A percentile compares a stretch with the other conserved stretches of the same genome.
Conservation (phyloP, 2,797 vertebrate genomes). For the Eulemur mongoz region DNA sequence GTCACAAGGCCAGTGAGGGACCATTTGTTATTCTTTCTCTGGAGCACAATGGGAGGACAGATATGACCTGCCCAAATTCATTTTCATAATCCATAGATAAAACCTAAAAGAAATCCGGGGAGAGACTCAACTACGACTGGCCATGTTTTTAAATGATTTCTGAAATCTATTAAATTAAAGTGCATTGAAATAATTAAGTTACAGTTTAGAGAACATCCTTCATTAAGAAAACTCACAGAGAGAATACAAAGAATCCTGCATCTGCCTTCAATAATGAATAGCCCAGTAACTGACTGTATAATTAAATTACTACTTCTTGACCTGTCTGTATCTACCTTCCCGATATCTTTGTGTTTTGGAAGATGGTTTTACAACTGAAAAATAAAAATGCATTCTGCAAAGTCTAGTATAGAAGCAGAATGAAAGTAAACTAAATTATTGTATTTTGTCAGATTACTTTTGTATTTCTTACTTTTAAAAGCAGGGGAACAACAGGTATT, state of each 20-base stretch:
- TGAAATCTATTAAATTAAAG: conserved; percentile 11
- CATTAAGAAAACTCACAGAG: neutral
- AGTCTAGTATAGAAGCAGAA: neutral
- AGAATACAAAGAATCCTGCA: neutral
- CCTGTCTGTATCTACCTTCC: neutral
- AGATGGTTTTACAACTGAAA: neutral
- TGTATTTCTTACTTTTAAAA: neutral
- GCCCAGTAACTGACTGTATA: neutral
- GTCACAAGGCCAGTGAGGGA: neutral
- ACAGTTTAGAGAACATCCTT: neutral
- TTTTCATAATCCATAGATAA: conserved; percentile 26
- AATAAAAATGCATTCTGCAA: neutral
- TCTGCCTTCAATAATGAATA: neutral
- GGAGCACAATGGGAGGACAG: neutral
- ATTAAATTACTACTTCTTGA: conserved; percentile 47
- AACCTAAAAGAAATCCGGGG: neutral
- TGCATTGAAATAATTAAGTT: neutral
- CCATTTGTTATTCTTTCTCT: neutral
- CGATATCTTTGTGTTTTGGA: neutral
- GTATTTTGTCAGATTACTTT: neutral
- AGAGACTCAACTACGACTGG: neutral
- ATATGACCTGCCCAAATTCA: neutral
- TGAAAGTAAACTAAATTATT: neutral
- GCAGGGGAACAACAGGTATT: neutral
- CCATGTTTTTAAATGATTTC: conserved; percentile 14